Percentiles rank a stretch among this genome's conserved stretches.
These are phyloP conservation scores for Syngnathus scovelli DNA, from an alignment of 2,113 vertebrate genomes.

Conservation along the genomic window DNA sequence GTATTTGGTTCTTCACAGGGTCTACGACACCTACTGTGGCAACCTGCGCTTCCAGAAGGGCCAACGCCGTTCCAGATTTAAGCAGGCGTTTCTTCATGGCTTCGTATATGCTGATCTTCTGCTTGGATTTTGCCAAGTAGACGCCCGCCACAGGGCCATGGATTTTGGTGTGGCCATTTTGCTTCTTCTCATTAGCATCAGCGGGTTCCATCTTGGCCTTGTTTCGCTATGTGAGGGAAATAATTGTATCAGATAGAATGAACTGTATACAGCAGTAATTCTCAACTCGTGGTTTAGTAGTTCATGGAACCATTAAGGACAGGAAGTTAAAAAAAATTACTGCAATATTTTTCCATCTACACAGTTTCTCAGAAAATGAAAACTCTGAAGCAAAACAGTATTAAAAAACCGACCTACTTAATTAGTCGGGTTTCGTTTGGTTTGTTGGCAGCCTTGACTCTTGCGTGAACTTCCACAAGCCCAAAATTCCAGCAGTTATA, in stretches of 20 bases:
- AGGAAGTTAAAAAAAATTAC: background rate
- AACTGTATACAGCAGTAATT: background rate
- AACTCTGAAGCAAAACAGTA: background rate
- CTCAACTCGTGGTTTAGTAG: background rate
- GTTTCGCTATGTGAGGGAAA: conserved; percentile 27
- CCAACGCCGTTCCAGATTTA: conserved; percentile 81
- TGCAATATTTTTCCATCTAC: no score
- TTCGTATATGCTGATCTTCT: conserved; percentile 84
- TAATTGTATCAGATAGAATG: background rate
- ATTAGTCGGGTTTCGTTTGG: background rate
- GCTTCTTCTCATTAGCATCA: conserved; percentile 12
- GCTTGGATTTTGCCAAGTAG: conserved; percentile 80
- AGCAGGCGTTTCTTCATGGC: conserved; percentile 90
- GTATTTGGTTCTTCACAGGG: conserved; percentile 79
- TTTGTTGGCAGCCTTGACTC: background rate
- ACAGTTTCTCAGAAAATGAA: no score
- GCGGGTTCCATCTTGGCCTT: conserved; percentile 44
- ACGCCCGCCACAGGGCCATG: conserved; percentile 75
- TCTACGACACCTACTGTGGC: conserved; percentile 85
- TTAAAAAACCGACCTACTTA: background rate
- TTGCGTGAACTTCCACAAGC: background rate
- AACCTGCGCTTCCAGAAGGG: conserved; percentile 88
- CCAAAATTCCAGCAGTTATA: background rate
- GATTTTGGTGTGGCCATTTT: conserved; percentile 32
- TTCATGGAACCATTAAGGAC: background rate